Evolutionary conservation across 2,888 invertebrate species (phyloP), one percentile per base, ranked within the genome.

Genomic region (Alentia gelatinosa): DNA sequence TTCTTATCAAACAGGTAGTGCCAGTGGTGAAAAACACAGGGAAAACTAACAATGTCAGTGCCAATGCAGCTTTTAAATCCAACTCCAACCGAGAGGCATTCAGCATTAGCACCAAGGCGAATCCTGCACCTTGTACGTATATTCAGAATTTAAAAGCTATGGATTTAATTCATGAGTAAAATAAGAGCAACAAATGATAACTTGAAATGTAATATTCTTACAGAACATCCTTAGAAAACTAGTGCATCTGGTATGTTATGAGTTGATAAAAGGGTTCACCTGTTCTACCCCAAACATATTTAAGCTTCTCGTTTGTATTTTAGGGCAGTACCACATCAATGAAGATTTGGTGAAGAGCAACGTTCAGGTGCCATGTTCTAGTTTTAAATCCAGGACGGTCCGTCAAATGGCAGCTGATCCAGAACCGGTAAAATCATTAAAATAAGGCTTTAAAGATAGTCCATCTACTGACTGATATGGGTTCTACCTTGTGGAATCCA

Each of bases 1-100:
- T 3, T 56, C 15, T 74, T 74, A 3, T 74, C 15, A 15, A 9
- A n/a, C 84, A 84, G 89, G 50, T 91, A 23, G 23, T 50, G 26
- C 40, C 33, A 30, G 35, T 83, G 30, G 68, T 50, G 35, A 42
- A 63, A 12, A 12, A 19, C 9, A 74, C 42, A 7, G 88, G 90
- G 9, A 92, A 91, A 89, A 89, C 90, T 0, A 92, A 92, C 91
- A 96, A 95, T 93, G 95, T 95, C 0, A 75, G 94, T 74, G 96
- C 95, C 0, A 94, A 94, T 92, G 94, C 96, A 74, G 95, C 95
- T 39, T 96, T 96, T 92, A 95, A 95, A 91, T 96, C 96, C n/a
- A 93, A 94, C 91, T 93, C 95, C 19, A 94, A 94, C 92, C 89
- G 96, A 92, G 95, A 95, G 86, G 88, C 94, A 19, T 92, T 95